phyloP scores from a whole-genome alignment of 2,888 invertebrate species.

The Xanthia togata region DNA sequence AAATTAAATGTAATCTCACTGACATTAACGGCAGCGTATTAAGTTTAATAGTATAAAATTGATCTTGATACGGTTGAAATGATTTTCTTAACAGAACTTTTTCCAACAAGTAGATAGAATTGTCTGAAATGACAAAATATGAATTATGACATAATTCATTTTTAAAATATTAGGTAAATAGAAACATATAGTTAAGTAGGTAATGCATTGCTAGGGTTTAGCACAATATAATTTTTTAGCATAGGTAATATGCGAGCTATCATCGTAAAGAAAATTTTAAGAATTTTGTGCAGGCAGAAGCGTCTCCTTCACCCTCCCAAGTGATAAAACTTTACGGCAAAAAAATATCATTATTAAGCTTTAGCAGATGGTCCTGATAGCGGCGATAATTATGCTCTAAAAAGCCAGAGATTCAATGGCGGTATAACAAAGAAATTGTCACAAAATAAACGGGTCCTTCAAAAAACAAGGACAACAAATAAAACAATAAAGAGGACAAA shows the following conservation, averaged over 20 bases:
- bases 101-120: no score
- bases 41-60: no score
- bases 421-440: conserved; percentile 74
- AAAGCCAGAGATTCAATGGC: conserved; percentile 64
- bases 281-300: conserved; percentile 19
- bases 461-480: conserved; percentile 71
- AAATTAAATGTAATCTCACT: no score
- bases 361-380: conserved; percentile 67
- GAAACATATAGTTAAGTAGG: no score
- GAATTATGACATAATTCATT: no score
- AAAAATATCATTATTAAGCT: conserved; percentile 47
- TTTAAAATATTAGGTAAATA: no score
- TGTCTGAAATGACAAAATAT: no score
- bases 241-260: conserved; percentile 1
- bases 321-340: conserved; percentile 36
- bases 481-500: conserved; percentile 77
- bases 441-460: conserved; percentile 69
- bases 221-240: no score
- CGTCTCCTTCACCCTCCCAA: background rate
- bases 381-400: conserved; percentile 68
- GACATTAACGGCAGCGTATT: no score
- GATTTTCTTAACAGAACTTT: no score
- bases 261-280: background rate
- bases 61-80: no score
- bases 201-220: no score